A percentile compares a stretch with the other conserved stretches of the same genome.
Conservation (phyloP, 2,113 vertebrate genomes). For the Saccopteryx bilineata region DNA sequence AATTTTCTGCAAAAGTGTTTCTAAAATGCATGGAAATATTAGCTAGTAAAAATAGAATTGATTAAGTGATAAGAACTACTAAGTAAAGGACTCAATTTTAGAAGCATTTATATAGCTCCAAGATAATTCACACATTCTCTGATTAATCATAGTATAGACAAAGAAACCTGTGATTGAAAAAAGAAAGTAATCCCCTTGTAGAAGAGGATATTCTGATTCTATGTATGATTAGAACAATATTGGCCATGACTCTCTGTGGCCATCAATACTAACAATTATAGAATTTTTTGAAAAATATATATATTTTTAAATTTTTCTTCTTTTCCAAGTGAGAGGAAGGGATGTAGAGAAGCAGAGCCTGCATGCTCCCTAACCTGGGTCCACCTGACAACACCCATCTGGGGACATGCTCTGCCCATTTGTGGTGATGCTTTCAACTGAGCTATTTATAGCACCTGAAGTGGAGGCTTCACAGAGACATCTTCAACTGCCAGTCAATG, state of each 20-base stretch:
- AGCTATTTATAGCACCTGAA: too few relatives aligned
- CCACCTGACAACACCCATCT: too few relatives aligned
- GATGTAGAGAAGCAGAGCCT: too few relatives aligned
- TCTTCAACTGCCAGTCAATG: too few relatives aligned
- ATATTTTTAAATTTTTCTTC: too few relatives aligned
- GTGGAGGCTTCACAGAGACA: too few relatives aligned
- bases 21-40: neutral
- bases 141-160: neutral
- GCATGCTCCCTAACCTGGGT: too few relatives aligned
- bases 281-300: neutral
- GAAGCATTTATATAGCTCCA: neutral
- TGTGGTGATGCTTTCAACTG: too few relatives aligned
- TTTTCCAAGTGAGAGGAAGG: too few relatives aligned
- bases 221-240: neutral
- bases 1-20: conserved; percentile 1
- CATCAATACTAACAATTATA: neutral
- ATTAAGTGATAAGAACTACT: neutral
- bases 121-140: neutral
- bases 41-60: neutral
- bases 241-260: neutral
- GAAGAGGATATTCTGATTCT: neutral
- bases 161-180: neutral
- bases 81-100: neutral
- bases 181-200: neutral
- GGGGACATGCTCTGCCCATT: too few relatives aligned